Base-by-base conservation (phyloP, 2,888 invertebrate species). In the Didymodactylos carnosus region DNA sequence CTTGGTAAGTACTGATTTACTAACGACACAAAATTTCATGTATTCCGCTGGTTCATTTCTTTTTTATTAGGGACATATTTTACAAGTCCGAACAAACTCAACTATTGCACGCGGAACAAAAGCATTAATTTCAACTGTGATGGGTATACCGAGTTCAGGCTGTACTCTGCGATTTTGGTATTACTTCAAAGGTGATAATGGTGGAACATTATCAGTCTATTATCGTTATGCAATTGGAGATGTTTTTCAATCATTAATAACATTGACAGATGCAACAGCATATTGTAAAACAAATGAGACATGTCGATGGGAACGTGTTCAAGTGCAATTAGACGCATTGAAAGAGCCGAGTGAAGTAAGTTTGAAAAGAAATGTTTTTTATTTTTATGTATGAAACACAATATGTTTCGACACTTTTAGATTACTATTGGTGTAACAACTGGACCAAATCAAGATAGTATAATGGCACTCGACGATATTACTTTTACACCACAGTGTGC, bases 401-500 rank as follows among this genome's bases (percentile, higher is more conserved):
- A 25, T 23, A 35, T 19, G 29, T 27, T 5, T 16, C n/a, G 8
- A 35, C n/a, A 35, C n/a, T n/a, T n/a, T 11, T 62, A 62, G 62
- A 35, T 62, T n/a, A 62, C 35, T 19, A 62, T 62, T 35, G 62
- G 62, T 35, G 62, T n/a, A 10, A 35, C 19, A 62, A 62, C 62
- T n/a, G 62, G 62, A 10, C 19, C 14, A n/a, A 35, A 62, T 62
- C 29, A n/a, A 1, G 62, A 62, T 62, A 35, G 19, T 35, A 62
- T 62, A 3, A 62, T 62, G 62, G 62, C 62, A 19, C 10, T 62
- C 3, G 62, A 62, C 35, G 73, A 73, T n/a, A 27, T 70, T 16
- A 46, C 73, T 70, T 73, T 49, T 69, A 70, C 70, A 27, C 73
- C 73, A 19, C 35, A 27, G 25, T 73, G 73, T 40, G 10, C 41